A percentile compares a stretch with the other conserved stretches of the same genome.
These are phyloP conservation scores for Percopsis omiscomaycus DNA, from an alignment of 2,797 vertebrate genomes.

Conservation along the genomic window DNA sequence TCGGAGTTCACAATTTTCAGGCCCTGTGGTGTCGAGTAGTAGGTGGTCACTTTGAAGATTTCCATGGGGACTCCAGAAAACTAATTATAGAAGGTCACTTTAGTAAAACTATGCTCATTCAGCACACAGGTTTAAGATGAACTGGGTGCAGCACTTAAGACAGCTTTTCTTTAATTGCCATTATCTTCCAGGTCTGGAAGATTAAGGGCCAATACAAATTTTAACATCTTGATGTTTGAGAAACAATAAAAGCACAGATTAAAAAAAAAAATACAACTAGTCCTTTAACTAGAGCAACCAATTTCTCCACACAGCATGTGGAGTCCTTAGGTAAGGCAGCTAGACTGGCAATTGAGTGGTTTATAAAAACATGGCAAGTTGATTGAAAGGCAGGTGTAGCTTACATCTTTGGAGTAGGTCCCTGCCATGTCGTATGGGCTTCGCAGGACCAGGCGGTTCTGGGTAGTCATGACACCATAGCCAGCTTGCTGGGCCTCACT, in stretches of 20 bases:
- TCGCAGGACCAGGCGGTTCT: slow-evolving; percentile 75
- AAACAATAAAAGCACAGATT: no score
- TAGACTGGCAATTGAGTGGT: background rate
- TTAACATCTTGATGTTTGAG: no score
- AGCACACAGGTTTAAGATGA: no score
- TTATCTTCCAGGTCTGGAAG: no score
- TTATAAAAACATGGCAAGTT: background rate
- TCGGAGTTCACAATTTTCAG: slow-evolving; percentile 74
- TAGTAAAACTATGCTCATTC: background rate
- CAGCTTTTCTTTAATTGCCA: no score
- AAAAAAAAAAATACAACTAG: background rate
- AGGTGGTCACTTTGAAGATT: slow-evolving; percentile 74
- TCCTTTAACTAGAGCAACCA: no score
- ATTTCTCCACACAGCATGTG: no score
- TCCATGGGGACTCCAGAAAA: slow-evolving; percentile 79
- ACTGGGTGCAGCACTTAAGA: no score
- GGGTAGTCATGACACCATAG: slow-evolving; percentile 73
- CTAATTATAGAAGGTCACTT: slow-evolving; percentile 49
- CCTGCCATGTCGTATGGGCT: slow-evolving; percentile 74
- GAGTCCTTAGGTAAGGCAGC: no score
- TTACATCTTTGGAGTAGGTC: slow-evolving; percentile 69
- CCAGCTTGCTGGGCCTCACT: slow-evolving; percentile 75
- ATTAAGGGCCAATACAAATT: no score
- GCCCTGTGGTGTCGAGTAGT: slow-evolving; percentile 72
- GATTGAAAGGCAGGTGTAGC: background rate